Base-by-base conservation (phyloP, 2,113 vertebrate genomes). In the Okapia johnstoni region DNA sequence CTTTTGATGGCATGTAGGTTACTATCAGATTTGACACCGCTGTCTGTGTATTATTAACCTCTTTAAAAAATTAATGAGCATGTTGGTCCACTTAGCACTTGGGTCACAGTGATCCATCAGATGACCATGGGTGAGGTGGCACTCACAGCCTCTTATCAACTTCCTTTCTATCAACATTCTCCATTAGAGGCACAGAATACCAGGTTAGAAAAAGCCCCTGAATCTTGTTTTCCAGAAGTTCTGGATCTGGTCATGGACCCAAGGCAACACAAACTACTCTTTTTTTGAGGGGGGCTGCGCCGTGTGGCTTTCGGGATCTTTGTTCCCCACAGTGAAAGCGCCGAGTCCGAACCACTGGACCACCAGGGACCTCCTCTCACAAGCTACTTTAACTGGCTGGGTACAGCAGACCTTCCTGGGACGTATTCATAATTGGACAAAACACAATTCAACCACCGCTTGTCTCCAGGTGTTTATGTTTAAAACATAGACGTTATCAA, bases 21-120 rank as follows among this genome's bases (percentile, higher is more conserved):
- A 77, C 81, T 40, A 43, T 3, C 5, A 25, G 77, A 40, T 85
- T 87, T 94, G 61, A 55, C n/a, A 21, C 21, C 1, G 1, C 57
- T 52, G 25, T 57, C 93, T 93, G 16, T 80, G 54, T 83, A 48
- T 90, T 60, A 66, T 73, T 85, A 93, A 94, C 81, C 83, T 97
- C 93, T 91, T 80, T 93, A 23, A 95, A 94, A 95, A 90, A 86
- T 58, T 70, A 94, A 91, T 86, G 85, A 80, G 36, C 1, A 0
- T 15, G 43, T 61, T 36, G 80, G 54, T 85, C 77, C 54, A 33
- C 85, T 70, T 85, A 81, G 92, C 2, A 12, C 85, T 52, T 77
- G 0, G 25, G 90, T 55, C 43, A 52, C 15, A 25, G 28, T n/a
- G n/a, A 80, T 60, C 90, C 23, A 15, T 85, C 36, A 1, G 48